Base-by-base conservation (phyloP, 2,797 vertebrate species). In the Danio aesculapii region DNA sequence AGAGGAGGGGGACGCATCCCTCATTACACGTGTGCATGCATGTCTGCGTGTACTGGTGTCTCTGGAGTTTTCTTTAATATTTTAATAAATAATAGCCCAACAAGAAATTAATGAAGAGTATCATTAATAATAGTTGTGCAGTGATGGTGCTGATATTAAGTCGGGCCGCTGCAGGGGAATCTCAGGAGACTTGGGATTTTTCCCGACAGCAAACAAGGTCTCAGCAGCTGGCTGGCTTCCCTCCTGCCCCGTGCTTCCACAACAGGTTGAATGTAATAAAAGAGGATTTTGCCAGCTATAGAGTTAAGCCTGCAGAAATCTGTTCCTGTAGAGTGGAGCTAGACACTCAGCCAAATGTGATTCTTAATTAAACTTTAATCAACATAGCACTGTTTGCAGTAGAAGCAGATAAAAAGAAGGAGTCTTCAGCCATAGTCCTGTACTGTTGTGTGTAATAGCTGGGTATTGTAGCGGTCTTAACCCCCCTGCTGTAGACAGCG, bases 221-320 rank as follows among this genome's bases (percentile, higher is more conserved):
- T 90, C 94, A 95, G 97, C 96, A 97, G 96, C 96, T 97, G 93
- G 95, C 96, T 94, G 95, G 95, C 95, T 94, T 90, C 87, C 92
- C 95, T 96, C 95, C 90, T 95, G 96, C 97, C 98, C 97, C 96
- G 96, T 97, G 97, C 97, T 98, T 99, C 98, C 97, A 98, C 98
- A 99, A 99, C 98, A 99, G 98, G 98, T 99, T 99, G 98, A 97
- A 98, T 98, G 97, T 99, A 99, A 99, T 99, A 99, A 99, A 99
- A 98, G 97, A 97, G 98, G 98, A 99, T 99, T 99, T 99, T 98
- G 96, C 96, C 97, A 94, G 96, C 96, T 96, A 98, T 97, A 93
- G 97, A 99, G 97, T 99, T 99, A 99, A 99, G 98, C 98, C 97
- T 95, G 90, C 91, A 94, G 98, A 99, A 99, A 99, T 99, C 98